Conservation (phyloP, 2,888 invertebrate species). For the Tachina fera region DNA sequence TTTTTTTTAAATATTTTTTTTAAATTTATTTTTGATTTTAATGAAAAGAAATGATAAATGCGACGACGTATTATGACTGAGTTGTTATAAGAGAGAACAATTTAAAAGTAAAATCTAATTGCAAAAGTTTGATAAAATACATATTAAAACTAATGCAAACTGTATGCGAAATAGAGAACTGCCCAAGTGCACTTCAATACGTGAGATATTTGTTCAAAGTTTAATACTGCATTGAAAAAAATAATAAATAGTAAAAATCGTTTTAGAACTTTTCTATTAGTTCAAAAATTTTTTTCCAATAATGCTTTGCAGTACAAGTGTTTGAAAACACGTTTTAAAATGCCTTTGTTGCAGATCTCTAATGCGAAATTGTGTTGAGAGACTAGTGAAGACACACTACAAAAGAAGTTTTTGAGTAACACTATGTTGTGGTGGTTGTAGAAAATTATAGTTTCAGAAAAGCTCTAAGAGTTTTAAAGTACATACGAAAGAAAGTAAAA, state of each 20-base stretch:
- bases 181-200: too few species aligned
- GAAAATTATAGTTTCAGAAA: constrained; percentile 65
- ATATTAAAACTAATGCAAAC: constrained; percentile 26
- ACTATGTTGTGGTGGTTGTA: constrained; percentile 33
- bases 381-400: constrained; percentile 53
- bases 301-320: too few species aligned
- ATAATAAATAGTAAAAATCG: too few species aligned
- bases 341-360: too few species aligned
- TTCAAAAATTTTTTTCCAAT: too few species aligned
- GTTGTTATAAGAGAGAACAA: constrained; percentile 28
- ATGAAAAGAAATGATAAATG: constrained; percentile 55
- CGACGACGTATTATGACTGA: constrained; percentile 58
- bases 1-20: constrained; percentile 21
- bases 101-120: constrained; percentile 40
- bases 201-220: too few species aligned
- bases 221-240: too few species aligned
- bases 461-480: constrained; percentile 57
- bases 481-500: constrained; percentile 57
- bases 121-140: not conserved
- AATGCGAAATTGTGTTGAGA: constrained; percentile 10
- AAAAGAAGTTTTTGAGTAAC: constrained; percentile 35
- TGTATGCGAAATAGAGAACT: not conserved
- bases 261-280: too few species aligned
- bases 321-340: too few species aligned
- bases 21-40: constrained; percentile 17